phyloP scores from a whole-genome alignment of 2,113 vertebrate genomes.

The Amblyornis subalaris region DNA sequence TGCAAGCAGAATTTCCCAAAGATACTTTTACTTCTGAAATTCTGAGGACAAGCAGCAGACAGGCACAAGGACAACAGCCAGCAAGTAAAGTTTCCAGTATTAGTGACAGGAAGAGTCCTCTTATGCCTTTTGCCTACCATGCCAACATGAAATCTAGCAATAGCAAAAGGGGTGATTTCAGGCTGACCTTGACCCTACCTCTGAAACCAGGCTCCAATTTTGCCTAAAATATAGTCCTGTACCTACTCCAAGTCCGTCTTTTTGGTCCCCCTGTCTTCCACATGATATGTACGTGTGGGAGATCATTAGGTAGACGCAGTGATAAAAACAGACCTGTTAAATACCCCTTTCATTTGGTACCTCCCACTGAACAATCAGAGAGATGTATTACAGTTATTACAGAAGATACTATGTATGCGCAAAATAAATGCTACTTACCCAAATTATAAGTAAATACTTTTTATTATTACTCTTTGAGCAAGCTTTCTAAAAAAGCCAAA shows the following conservation, averaged over 20 bases:
- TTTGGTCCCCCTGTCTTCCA: neutral
- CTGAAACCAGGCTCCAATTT: neutral
- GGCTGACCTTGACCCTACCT: neutral
- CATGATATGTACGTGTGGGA: neutral
- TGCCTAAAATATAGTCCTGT: neutral
- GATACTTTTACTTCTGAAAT: neutral
- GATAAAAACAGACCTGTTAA: neutral
- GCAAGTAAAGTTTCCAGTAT: neutral
- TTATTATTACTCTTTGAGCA: neutral
- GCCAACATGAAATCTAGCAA: neutral
- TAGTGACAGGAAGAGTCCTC: neutral
- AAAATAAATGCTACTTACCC: neutral
- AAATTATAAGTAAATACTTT: neutral
- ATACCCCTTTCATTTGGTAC: neutral
- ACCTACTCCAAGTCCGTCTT: neutral
- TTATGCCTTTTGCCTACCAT: neutral
- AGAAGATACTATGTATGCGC: neutral
- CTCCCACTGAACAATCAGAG: neutral
- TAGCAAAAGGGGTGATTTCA: neutral
- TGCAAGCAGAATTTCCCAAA: neutral
- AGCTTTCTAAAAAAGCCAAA: neutral
- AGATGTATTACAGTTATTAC: neutral
- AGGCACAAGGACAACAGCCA: neutral
- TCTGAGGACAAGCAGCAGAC: neutral
- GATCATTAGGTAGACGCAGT: neutral